phyloP scores from a whole-genome alignment of 2,797 vertebrate genomes.

The Coracias cyanogaster region DNA sequence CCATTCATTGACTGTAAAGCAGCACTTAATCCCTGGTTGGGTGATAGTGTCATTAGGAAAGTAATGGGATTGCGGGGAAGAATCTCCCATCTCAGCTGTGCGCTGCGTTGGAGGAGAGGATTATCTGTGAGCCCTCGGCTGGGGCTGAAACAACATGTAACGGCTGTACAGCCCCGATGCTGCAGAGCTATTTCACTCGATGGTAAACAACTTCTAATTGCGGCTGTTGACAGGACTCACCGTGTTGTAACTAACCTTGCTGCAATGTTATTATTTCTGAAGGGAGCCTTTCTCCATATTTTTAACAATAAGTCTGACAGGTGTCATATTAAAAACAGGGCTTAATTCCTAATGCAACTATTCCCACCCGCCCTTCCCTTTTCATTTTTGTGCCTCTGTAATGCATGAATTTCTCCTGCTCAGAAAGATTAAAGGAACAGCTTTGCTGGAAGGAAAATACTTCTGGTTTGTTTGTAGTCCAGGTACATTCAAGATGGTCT shows the following conservation, averaged over 20 bases:
- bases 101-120: not conserved
- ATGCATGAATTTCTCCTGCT: slow-evolving; percentile 50
- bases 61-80: not conserved
- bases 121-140: not conserved
- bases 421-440: slow-evolving; percentile 51
- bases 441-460: slow-evolving; percentile 55
- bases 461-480: slow-evolving; percentile 47
- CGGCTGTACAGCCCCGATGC: not conserved
- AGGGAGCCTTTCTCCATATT: slow-evolving; percentile 52
- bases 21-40: slow-evolving; percentile 2
- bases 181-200: not conserved
- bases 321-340: slow-evolving; percentile 72
- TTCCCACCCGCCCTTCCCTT: slow-evolving; percentile 21
- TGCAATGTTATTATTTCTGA: slow-evolving; percentile 70
- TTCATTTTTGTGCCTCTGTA: slow-evolving; percentile 54
- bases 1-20: not conserved
- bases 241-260: slow-evolving; percentile 56
- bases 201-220: slow-evolving; percentile 77
- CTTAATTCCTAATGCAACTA: slow-evolving; percentile 72
- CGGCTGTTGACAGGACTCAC: slow-evolving; percentile 64
- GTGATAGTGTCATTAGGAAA: slow-evolving; percentile 11
- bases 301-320: slow-evolving; percentile 76
- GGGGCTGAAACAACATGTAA: not conserved
- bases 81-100: not conserved
- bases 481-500: not conserved